Base-by-base conservation (phyloP, 2,797 vertebrate species). In the Heteromormyrus szaboi region DNA sequence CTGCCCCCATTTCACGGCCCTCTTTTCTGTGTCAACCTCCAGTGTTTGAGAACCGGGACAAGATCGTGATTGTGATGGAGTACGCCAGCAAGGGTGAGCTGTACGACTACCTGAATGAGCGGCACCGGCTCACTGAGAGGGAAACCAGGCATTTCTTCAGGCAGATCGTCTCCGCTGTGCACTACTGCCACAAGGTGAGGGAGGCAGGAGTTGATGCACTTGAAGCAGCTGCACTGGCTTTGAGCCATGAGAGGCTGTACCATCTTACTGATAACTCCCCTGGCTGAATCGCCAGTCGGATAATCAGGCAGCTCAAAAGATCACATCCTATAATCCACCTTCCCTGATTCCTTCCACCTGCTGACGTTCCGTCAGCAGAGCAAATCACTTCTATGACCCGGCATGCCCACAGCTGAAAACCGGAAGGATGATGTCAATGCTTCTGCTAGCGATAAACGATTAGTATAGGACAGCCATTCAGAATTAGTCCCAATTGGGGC, bases 31-130 rank as follows among this genome's bases (percentile, higher is more conserved):
- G 68, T 37, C 68, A 41, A 6, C 68, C 5, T 37, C 68, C 37
- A 99, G 99, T 99, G 95, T 99, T 99, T 90, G 98, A 99, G 95
- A 99, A 99, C 94, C 99, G 98, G 93, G 99, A 99, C 94, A 99
- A 99, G 95, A 99, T 99, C 89, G 98, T 99, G 93, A 99, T 99
- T 89, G 99, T 99, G 95, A 99, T 99, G 99, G 99, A 99, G 90
- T 99, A 98, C 0, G 99, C 99, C 90, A 99, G 98, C 93, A 99
- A 99, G 94, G 99, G 99, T 9, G 99, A 99, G 94, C 92, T 99
- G 91, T 99, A 99, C 0, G 99, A 99, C 94, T 99, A 99, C 93
- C 98, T 99, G 96, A 99, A 97, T 1, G 99, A 99, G 94, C 96
- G 98, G 48, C 95, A 98, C 41, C 96, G 98, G 89, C 94, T 99